phyloP scores from a whole-genome alignment of 2,888 invertebrate genomes.

The Eupeodes latifasciatus region DNA sequence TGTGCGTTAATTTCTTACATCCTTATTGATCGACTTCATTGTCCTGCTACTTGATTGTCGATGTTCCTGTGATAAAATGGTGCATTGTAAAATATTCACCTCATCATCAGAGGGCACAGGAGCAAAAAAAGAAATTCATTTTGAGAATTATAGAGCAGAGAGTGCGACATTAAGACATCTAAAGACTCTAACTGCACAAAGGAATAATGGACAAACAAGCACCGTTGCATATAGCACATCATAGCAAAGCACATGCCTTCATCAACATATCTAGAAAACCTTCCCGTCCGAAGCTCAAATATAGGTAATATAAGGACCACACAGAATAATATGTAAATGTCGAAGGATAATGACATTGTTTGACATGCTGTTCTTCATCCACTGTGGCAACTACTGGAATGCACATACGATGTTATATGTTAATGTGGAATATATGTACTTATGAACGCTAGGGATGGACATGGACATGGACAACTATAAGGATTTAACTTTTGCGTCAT shows the following conservation, averaged over 20 bases:
- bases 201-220: conserved; percentile 38
- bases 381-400: conserved; percentile 45
- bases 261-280: background rate
- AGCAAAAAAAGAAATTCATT: conserved; percentile 28
- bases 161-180: conserved; percentile 3
- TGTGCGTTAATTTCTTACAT: conserved; percentile 45
- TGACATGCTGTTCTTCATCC: conserved; percentile 70
- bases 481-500: conserved; percentile 44
- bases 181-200: conserved; percentile 45
- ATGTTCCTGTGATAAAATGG: conserved; percentile 35
- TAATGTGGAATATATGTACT: too few relatives aligned
- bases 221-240: too few relatives aligned
- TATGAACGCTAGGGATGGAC: conserved; percentile 34
- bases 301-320: conserved; percentile 23
- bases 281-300: background rate
- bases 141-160: conserved; percentile 20
- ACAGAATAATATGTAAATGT: conserved; percentile 65
- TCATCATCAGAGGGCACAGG: conserved; percentile 46
- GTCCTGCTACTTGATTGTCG: background rate
- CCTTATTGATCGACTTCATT: conserved; percentile 23
- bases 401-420: background rate
- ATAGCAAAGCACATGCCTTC: too few relatives aligned
- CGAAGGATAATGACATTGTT: conserved; percentile 76
- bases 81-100: conserved; percentile 57
- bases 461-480: background rate